A percentile compares a stretch with the other conserved stretches of the same genome.
Conservation (phyloP, 2,888 invertebrate species). For the Nomada hirtipes region DNA sequence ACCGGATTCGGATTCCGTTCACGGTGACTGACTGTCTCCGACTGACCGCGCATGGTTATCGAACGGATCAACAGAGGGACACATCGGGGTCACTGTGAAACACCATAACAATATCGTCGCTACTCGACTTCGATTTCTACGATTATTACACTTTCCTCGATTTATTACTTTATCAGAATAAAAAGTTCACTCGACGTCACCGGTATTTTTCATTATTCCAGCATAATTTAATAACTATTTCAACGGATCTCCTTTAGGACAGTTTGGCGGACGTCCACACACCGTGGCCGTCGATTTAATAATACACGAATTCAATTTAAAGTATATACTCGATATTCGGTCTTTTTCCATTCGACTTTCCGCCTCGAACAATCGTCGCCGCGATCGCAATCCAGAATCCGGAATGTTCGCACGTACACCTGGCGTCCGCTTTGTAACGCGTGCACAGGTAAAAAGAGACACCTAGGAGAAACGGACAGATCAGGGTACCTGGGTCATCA, state of each 20-base stretch:
- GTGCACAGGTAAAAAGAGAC: conserved; percentile 44
- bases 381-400: neutral
- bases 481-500: conserved; percentile 36
- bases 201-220: too few species aligned
- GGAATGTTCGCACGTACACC: conserved; percentile 17
- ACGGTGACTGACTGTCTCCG: conserved; percentile 4
- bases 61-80: neutral
- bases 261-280: too few species aligned
- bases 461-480: conserved; percentile 57
- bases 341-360: too few species aligned
- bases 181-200: too few species aligned
- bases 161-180: too few species aligned
- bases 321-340: too few species aligned
- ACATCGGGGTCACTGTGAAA: neutral
- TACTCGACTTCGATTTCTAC: neutral
- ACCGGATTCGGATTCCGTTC: conserved; percentile 6
- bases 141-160: too few species aligned
- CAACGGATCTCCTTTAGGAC: too few species aligned
- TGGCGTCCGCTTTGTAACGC: conserved; percentile 14
- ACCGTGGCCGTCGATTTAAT: too few species aligned
- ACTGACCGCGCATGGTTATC: neutral
- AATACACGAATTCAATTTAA: too few species aligned
- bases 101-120: neutral
- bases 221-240: too few species aligned
- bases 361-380: conserved; percentile 3